Conservation (phyloP, 37 sponge, comb jelly and placozoan genomes). For the Lycopodina hypogea region DNA sequence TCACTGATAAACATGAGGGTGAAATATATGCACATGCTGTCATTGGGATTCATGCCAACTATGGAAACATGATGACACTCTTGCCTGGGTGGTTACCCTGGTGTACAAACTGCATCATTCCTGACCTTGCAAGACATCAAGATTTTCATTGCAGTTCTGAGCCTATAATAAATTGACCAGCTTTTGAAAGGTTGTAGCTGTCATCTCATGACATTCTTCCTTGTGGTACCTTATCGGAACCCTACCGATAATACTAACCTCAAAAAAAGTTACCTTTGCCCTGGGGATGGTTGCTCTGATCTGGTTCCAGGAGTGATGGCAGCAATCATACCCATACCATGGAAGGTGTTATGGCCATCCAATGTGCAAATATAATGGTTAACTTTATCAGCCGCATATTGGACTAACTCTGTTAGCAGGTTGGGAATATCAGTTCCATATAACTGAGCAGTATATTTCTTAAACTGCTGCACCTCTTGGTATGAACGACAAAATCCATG, state of each 20-base stretch:
- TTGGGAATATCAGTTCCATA: slow-evolving; percentile 27
- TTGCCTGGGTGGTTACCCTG: slow-evolving; percentile 45
- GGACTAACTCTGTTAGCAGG: slow-evolving; percentile 23
- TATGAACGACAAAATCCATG: slow-evolving; percentile 43
- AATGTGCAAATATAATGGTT: slow-evolving; percentile 26
- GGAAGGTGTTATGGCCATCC: slow-evolving; percentile 9
- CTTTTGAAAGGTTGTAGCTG: slow-evolving; percentile 36
- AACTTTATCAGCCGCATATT: slow-evolving; percentile 33
- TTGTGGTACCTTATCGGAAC: slow-evolving; percentile 17
- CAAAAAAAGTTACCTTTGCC: slow-evolving; percentile 19
- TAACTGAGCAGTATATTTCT: slow-evolving; percentile 22
- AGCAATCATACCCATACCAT: too few relatives aligned
- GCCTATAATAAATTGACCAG: slow-evolving; percentile 33
- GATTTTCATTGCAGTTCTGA: slow-evolving; percentile 25
- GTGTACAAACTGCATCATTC: slow-evolving; percentile 59
- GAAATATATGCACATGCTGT: slow-evolving; percentile 46
- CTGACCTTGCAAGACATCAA: slow-evolving; percentile 51
- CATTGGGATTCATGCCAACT: slow-evolving; percentile 49
- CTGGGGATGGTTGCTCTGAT: slow-evolving; percentile 19
- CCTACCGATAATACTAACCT: slow-evolving; percentile 14
- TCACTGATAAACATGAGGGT: slow-evolving; percentile 42
- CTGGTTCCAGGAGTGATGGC: slow-evolving; percentile 42
- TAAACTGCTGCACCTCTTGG: slow-evolving; percentile 16
- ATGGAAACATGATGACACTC: slow-evolving; percentile 37
- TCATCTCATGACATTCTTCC: slow-evolving; percentile 40